These are phyloP conservation scores for Zosterops hypoxanthus DNA, from an alignment of 2,113 vertebrate genomes.

Conservation along the genomic window DNA sequence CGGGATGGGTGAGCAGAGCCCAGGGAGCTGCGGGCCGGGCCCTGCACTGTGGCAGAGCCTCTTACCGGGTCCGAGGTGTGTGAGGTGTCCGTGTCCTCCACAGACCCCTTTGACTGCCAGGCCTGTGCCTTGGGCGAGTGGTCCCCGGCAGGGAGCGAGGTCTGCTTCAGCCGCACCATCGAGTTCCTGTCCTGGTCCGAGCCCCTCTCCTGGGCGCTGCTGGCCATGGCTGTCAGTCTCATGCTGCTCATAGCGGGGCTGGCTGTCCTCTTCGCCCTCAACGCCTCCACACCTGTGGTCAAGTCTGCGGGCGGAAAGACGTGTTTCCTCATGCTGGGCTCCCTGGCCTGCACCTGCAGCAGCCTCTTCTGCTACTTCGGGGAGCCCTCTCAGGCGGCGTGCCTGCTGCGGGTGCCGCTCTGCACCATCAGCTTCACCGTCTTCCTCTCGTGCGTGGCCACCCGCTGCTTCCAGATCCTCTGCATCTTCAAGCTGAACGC, in stretches of 20 bases:
- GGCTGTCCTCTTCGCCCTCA: slow-evolving; percentile 72
- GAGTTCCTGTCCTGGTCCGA: slow-evolving; percentile 76
- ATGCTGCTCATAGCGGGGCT: slow-evolving; percentile 59
- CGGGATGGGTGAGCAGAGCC: rapidly evolving
- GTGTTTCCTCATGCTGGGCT: slow-evolving; percentile 84
- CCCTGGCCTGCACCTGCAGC: slow-evolving; percentile 70
- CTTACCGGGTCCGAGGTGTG: rapidly evolving
- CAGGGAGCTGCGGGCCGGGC: rapidly evolving
- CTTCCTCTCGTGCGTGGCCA: slow-evolving; percentile 81
- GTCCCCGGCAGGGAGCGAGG: slow-evolving; percentile 73
- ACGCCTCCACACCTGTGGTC: slow-evolving; percentile 81
- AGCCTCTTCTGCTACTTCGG: slow-evolving; percentile 82
- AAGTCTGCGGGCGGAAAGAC: slow-evolving; percentile 83
- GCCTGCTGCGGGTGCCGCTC: slow-evolving; percentile 71
- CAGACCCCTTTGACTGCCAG: slow-evolving; percentile 76
- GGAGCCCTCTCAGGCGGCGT: slow-evolving; percentile 59
- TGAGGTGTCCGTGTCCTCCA: not conserved
- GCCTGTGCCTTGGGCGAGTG: slow-evolving; percentile 76
- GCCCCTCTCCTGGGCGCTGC: slow-evolving; percentile 62
- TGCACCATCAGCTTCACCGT: slow-evolving; percentile 75
- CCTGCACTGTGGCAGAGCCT: rapidly evolving
- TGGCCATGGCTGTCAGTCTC: slow-evolving; percentile 35
- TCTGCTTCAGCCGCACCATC: slow-evolving; percentile 68
- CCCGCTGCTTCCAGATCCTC: slow-evolving; percentile 85
- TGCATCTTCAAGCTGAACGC: slow-evolving; percentile 86